A percentile compares a stretch with the other conserved stretches of the same genome.
These are phyloP conservation scores for Diarsia rubi DNA, from an alignment of 2,888 invertebrate species.

Conservation along the genomic window DNA sequence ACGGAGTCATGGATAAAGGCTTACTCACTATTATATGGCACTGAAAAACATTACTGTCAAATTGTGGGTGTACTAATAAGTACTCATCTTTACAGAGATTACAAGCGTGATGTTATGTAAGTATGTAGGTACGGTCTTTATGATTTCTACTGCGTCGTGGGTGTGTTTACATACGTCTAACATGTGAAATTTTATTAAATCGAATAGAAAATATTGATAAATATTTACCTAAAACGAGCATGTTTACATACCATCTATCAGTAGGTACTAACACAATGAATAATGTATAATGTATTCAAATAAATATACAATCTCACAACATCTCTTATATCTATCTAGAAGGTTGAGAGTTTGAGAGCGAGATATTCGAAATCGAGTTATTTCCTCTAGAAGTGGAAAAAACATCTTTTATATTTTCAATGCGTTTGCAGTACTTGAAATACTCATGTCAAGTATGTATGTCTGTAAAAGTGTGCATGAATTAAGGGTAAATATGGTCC, in stretches of 20 bases:
- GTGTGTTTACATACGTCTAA: not conserved
- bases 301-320: no score
- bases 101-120: no score
- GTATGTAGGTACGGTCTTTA: no score
- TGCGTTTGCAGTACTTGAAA: constrained; percentile 29
- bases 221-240: constrained; percentile 23
- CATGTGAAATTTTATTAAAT: constrained; percentile 1
- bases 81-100: no score
- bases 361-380: constrained; percentile 59
- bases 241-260: constrained; percentile 33
- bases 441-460: constrained; percentile 13
- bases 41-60: no score
- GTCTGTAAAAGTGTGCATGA: constrained; percentile 8
- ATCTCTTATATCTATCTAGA: no score
- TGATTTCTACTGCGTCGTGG: not conserved
- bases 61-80: no score
- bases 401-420: constrained; percentile 50
- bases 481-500: constrained; percentile 10
- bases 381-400: constrained; percentile 32
- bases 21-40: no score
- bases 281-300: constrained; percentile 51
- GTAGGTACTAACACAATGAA: constrained; percentile 49
- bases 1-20: no score
- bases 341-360: constrained; percentile 18
- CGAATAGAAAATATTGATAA: constrained; percentile 17